A percentile compares a stretch with the other conserved stretches of the same genome.
phyloP scores from a whole-genome alignment of 2,888 invertebrate genomes.

The Nemurella pictetii region DNA sequence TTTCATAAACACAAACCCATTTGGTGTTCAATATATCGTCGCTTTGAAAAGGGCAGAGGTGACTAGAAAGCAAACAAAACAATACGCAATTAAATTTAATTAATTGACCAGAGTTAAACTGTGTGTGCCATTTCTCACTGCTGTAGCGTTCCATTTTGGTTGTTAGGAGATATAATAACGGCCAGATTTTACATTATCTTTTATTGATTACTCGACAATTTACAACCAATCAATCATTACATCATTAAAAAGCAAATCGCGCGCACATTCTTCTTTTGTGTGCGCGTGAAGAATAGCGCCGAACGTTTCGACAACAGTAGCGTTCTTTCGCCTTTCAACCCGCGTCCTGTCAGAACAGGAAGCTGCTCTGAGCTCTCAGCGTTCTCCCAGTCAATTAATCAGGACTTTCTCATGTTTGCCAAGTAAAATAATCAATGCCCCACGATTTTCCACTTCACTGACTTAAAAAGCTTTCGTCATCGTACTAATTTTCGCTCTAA shows the following conservation, averaged over 20 bases:
- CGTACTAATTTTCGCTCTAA: background rate
- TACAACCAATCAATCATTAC: background rate
- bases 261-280: background rate
- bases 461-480: background rate
- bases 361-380: background rate
- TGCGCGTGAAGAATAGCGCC: background rate
- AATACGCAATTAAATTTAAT: background rate
- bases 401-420: background rate
- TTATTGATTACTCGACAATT: background rate
- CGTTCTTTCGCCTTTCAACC: background rate
- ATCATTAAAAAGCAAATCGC: background rate
- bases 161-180: background rate
- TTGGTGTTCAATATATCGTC: background rate
- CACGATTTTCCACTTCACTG: background rate
- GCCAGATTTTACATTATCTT: background rate
- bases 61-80: background rate
- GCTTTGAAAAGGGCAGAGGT: background rate
- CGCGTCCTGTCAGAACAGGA: background rate
- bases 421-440: background rate
- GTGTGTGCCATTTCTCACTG: no score
- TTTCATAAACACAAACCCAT: background rate
- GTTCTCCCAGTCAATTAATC: background rate
- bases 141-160: background rate
- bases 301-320: background rate
- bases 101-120: no score